A percentile compares a stretch with the other conserved stretches of the same genome.
Evolutionary conservation across 2,797 vertebrate genomes (phyloP).

Genomic region (Microctenopoma lineatum): DNA sequence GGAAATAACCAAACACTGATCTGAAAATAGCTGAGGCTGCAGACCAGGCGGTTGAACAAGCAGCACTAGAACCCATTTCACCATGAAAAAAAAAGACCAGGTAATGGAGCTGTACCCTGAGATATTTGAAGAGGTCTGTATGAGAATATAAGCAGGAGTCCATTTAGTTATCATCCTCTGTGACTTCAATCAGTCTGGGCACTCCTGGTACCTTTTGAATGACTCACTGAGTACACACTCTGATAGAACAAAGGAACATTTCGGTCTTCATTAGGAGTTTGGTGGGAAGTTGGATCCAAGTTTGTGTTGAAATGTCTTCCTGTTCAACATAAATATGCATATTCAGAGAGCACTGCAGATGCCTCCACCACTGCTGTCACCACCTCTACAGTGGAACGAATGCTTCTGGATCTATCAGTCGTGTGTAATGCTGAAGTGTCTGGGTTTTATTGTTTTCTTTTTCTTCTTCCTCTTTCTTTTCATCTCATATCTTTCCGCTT

Average conservation of each 20-base stretch:
- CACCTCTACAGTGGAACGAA: background rate
- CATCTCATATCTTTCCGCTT: conserved; percentile 42
- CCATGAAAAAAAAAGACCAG: background rate
- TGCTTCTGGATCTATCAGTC: conserved; percentile 15
- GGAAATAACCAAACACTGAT: background rate
- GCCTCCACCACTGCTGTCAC: background rate
- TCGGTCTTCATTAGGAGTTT: background rate
- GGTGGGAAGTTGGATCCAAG: background rate
- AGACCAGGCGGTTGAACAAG: background rate
- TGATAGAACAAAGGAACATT: background rate
- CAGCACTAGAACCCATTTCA: background rate
- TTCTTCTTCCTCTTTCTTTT: background rate
- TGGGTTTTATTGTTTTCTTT: conserved; percentile 25
- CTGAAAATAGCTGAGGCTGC: background rate
- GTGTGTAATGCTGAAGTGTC: conserved; percentile 2
- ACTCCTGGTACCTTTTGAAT: no score
- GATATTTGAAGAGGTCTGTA: background rate
- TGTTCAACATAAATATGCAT: background rate
- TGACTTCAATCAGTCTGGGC: background rate
- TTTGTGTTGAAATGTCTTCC: background rate
- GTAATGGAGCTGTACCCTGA: conserved; percentile 3
- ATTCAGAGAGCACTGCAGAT: background rate
- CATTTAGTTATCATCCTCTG: background rate
- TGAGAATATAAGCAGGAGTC: background rate
- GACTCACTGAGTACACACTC: background rate